phyloP scores from a whole-genome alignment of 92 coral and sea anemone species.

The Bergia puertoricense region DNA sequence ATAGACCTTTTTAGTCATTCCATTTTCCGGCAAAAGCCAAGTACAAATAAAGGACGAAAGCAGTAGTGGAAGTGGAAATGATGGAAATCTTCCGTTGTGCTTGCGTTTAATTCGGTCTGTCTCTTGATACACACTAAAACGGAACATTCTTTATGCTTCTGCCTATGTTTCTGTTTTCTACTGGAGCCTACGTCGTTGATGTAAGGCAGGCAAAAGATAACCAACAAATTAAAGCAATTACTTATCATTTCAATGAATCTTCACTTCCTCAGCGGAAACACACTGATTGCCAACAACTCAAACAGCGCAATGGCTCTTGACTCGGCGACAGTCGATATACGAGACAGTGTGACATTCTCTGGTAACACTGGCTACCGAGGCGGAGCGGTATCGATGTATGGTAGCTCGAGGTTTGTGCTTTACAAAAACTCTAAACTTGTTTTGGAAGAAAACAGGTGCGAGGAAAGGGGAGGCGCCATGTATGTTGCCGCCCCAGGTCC shows the following conservation, averaged over 20 bases:
- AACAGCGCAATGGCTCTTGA: slow-evolving; percentile 56
- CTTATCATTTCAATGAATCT: background rate
- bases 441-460: slow-evolving; percentile 42
- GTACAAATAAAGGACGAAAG: too few relatives aligned
- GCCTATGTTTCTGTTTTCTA: background rate
- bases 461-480: slow-evolving; percentile 53
- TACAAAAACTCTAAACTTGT: slow-evolving; percentile 40
- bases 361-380: slow-evolving; percentile 52
- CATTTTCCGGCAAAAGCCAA: too few relatives aligned
- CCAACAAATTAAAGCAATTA: background rate
- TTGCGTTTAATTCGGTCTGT: background rate
- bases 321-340: slow-evolving; percentile 49
- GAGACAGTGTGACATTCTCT: slow-evolving; percentile 42
- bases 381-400: slow-evolving; percentile 62
- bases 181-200: too few relatives aligned
- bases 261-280: slow-evolving; percentile 18
- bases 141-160: background rate
- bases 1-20: too few relatives aligned
- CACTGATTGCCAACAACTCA: slow-evolving; percentile 41
- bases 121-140: background rate
- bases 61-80: too few relatives aligned
- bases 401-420: slow-evolving; percentile 46
- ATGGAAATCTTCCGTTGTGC: too few relatives aligned
- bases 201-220: too few relatives aligned
- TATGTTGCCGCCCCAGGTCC: slow-evolving; percentile 60